phyloP scores from a whole-genome alignment of 2,797 vertebrate genomes.

The Danionella dracula region DNA sequence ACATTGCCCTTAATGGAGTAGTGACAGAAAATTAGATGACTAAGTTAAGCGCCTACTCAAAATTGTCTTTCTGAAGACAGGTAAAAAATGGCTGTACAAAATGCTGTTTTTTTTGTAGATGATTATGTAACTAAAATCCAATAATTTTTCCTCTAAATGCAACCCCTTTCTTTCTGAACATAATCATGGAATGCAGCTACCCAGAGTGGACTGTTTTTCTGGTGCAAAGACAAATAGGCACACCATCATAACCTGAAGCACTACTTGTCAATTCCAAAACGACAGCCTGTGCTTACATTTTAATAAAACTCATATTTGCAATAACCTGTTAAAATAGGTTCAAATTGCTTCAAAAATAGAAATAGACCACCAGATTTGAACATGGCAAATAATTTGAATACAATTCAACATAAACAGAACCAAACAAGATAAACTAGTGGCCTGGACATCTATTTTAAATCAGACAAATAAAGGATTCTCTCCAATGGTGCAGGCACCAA shows the following conservation, averaged over 20 bases:
- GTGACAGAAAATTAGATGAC: too few species aligned
- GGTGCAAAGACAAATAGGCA: constrained; percentile 12
- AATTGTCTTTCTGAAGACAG: too few species aligned
- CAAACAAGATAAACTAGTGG: constrained; percentile 21
- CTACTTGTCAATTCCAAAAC: constrained; percentile 1
- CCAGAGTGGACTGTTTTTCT: constrained; percentile 2
- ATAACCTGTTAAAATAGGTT: neutral
- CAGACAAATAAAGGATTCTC: constrained; percentile 13
- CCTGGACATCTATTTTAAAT: constrained; percentile 21
- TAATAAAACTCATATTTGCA: neutral
- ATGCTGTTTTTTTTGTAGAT: too few species aligned
- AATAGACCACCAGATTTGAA: neutral
- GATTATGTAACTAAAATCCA: too few species aligned
- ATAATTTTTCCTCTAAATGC: constrained; percentile 5
- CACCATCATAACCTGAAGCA: neutral
- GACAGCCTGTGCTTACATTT: neutral
- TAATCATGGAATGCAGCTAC: constrained; percentile 10
- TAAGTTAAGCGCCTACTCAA: too few species aligned
- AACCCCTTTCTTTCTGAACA: neutral
- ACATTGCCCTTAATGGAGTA: too few species aligned
- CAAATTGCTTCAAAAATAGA: neutral
- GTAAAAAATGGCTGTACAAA: too few species aligned
- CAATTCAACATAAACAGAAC: neutral
- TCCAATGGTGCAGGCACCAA: neutral
- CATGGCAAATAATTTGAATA: neutral